Evolutionary conservation across 2,113 vertebrate genomes (phyloP).

Genomic region (Neodontobutis hainanensis): DNA sequence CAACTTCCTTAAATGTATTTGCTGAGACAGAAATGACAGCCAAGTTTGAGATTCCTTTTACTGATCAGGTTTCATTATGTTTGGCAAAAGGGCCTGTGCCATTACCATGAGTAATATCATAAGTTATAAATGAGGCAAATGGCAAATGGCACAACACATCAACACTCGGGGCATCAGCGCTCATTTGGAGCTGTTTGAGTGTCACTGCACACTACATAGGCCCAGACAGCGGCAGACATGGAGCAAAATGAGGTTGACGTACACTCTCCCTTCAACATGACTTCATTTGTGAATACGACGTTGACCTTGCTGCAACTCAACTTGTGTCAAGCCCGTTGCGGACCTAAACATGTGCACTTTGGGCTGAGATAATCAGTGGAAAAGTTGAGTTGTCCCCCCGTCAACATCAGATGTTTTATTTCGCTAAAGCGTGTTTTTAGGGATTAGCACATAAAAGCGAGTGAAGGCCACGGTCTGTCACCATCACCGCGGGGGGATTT

Average conservation of each 20-base stretch:
- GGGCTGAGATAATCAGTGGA: slow-evolving; percentile 53
- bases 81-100: slow-evolving; percentile 63
- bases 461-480: slow-evolving; percentile 64
- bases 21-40: slow-evolving; percentile 58
- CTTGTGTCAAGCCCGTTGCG: slow-evolving; percentile 48
- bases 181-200: slow-evolving; percentile 71
- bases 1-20: slow-evolving; percentile 42
- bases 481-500: slow-evolving; percentile 67
- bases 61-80: slow-evolving; percentile 74
- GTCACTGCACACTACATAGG: slow-evolving; percentile 58
- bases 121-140: slow-evolving; percentile 78
- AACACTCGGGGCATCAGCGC: slow-evolving; percentile 60
- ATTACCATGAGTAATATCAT: slow-evolving; percentile 72
- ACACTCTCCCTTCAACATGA: slow-evolving; percentile 63
- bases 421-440: slow-evolving; percentile 63
- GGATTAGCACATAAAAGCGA: slow-evolving; percentile 77
- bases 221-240: slow-evolving; percentile 52
- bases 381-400: slow-evolving; percentile 59
- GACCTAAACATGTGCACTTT: slow-evolving; percentile 19
- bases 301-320: slow-evolving; percentile 54
- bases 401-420: slow-evolving; percentile 67
- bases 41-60: slow-evolving; percentile 63
- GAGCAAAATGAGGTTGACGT: slow-evolving; percentile 65
- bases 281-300: slow-evolving; percentile 63
- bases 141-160: slow-evolving; percentile 72